Conservation (phyloP, 2,888 invertebrate genomes). For the Chorisops tibialis region DNA sequence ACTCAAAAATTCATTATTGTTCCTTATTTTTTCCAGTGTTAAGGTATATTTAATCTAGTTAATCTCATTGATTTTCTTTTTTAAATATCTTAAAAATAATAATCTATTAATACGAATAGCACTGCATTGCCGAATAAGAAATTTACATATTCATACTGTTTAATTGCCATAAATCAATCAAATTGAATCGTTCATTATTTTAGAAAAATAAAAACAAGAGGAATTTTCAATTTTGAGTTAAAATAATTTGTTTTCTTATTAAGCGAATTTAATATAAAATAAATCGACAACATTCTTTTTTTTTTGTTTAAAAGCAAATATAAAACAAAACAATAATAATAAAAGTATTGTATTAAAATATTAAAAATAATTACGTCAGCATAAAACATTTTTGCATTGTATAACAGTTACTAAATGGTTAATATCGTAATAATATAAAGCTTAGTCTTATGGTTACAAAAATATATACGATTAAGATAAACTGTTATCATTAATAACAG, state of each 20-base stretch:
- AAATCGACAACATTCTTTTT: conserved; percentile 9
- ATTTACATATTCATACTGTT: neutral
- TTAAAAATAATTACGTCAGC: conserved; percentile 9
- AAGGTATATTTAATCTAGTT: too few relatives aligned
- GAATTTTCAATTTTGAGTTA: neutral
- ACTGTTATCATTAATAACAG: conserved; percentile 22
- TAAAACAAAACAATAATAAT: conserved; percentile 16
- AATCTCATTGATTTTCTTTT: too few relatives aligned
- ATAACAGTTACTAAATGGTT: conserved; percentile 19
- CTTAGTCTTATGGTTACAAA: conserved; percentile 18
- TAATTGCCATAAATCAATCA: neutral
- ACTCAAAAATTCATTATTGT: too few relatives aligned
- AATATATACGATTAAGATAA: conserved; percentile 20
- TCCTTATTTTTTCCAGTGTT: too few relatives aligned
- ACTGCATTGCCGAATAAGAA: conserved; percentile 6
- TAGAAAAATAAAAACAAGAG: neutral
- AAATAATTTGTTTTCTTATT: neutral
- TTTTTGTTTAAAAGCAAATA: conserved; percentile 16
- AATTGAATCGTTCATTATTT: neutral
- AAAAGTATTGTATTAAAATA: neutral
- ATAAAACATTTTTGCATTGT: conserved; percentile 21
- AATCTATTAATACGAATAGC: conserved; percentile 25
- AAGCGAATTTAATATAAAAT: conserved; percentile 17
- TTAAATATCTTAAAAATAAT: too few relatives aligned
- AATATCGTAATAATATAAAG: conserved; percentile 13